Evolutionary conservation across 1,140 invertebrate genomes (phyloP).

Genomic region (Lepidurus apus): DNA sequence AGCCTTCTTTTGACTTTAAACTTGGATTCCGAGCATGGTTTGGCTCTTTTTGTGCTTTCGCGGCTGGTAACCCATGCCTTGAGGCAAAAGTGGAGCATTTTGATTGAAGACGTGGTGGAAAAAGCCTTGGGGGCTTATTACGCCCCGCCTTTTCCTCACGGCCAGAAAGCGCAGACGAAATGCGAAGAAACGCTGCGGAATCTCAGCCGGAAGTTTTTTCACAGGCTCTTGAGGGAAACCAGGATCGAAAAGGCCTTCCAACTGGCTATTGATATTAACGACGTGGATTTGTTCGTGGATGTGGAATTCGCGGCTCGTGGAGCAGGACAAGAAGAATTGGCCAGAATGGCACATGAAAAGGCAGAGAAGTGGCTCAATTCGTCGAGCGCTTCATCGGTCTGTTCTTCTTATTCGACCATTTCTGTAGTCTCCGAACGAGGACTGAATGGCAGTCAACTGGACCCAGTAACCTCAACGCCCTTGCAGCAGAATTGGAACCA

Average conservation of each 20-base stretch:
- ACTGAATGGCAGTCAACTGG: neutral
- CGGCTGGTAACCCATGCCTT: neutral
- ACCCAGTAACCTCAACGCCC: neutral
- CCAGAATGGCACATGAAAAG: neutral
- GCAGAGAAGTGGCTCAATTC: neutral
- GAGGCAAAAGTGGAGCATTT: conserved; percentile 4
- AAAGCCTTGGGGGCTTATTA: neutral
- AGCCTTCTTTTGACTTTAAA: neutral
- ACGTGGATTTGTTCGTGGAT: conserved; percentile 21
- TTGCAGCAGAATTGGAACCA: neutral
- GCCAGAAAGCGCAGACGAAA: neutral
- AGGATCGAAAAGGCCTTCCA: neutral
- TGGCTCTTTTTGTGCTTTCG: neutral
- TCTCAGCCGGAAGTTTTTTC: neutral
- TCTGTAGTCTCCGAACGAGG: neutral
- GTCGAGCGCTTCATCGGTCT: neutral
- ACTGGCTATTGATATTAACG: neutral
- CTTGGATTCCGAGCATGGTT: neutral
- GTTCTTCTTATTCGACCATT: neutral
- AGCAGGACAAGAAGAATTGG: neutral
- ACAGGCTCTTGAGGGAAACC: neutral
- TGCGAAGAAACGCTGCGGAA: neutral
- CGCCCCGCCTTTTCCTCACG: neutral
- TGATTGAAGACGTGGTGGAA: conserved; percentile 4
- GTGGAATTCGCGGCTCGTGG: neutral